phyloP scores from a whole-genome alignment of 2,113 vertebrate genomes.

The Butorides virescens region DNA sequence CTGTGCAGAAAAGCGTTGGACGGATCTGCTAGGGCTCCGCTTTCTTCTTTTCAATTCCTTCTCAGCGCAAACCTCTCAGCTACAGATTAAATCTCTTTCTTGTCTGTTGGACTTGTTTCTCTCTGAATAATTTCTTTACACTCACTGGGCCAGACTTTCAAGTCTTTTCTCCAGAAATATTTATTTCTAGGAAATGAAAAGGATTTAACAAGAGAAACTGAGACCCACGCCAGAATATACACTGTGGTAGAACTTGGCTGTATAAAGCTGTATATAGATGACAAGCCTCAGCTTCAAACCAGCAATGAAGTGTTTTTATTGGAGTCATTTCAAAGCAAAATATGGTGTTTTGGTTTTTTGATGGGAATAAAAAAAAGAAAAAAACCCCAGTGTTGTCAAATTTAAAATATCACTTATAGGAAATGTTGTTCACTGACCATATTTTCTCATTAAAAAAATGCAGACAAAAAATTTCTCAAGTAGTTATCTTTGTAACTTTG shows the following conservation, averaged over 20 bases:
- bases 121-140: conserved; percentile 22
- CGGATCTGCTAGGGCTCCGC: not conserved
- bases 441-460: not conserved
- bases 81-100: conserved; percentile 16
- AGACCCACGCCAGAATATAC: not conserved
- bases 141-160: not conserved
- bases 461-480: not conserved
- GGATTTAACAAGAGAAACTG: not conserved
- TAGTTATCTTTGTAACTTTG: not conserved
- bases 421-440: not conserved
- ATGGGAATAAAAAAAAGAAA: not conserved
- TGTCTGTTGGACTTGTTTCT: conserved; percentile 15
- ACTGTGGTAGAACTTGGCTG: not conserved
- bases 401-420: not conserved
- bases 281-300: not conserved
- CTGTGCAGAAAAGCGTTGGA: not conserved
- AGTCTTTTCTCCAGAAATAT: not conserved
- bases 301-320: not conserved
- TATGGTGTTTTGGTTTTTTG: not conserved
- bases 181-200: not conserved
- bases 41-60: conserved; percentile 48
- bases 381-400: not conserved
- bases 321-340: not conserved
- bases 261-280: not conserved
- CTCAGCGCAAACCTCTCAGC: not conserved